Percentiles rank a stretch among this genome's conserved stretches.
Conservation (phyloP, 1,140 invertebrate species). For the Saccostrea cuccullata region DNA sequence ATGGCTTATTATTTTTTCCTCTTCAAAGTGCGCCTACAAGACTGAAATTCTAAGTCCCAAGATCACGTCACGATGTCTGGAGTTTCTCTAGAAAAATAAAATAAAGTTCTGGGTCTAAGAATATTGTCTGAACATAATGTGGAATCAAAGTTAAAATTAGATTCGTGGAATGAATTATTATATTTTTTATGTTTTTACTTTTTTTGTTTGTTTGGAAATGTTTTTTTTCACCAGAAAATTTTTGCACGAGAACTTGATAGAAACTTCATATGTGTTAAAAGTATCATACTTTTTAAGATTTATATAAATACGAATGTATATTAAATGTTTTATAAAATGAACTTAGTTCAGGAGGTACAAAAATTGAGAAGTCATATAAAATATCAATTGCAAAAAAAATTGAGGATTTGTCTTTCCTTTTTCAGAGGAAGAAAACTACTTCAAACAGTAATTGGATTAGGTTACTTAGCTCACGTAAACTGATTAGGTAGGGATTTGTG, state of each 20-base stretch:
- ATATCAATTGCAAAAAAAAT: neutral
- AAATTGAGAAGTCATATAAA: neutral
- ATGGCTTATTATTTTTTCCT: constrained; percentile 22
- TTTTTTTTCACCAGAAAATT: too few relatives aligned
- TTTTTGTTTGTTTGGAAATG: too few relatives aligned
- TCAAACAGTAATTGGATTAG: constrained; percentile 23
- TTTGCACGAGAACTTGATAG: too few relatives aligned
- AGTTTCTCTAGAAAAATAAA: constrained; percentile 1
- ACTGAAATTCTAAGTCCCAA: constrained; percentile 10
- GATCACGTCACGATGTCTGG: neutral
- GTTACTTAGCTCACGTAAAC: neutral
- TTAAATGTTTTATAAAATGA: too few relatives aligned
- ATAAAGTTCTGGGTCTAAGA: neutral
- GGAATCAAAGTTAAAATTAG: too few relatives aligned
- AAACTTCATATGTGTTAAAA: too few relatives aligned
- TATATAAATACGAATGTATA: too few relatives aligned
- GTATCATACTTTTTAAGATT: too few relatives aligned
- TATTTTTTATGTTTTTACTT: too few relatives aligned
- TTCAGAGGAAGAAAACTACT: neutral
- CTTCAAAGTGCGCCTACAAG: constrained; percentile 13
- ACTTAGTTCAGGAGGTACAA: too few relatives aligned
- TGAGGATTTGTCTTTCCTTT: constrained; percentile 18
- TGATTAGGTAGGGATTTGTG: neutral
- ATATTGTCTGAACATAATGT: too few relatives aligned
- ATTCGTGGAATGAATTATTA: too few relatives aligned